phyloP scores from a whole-genome alignment of 2,888 invertebrate genomes.

The Drosophila sordidula region DNA sequence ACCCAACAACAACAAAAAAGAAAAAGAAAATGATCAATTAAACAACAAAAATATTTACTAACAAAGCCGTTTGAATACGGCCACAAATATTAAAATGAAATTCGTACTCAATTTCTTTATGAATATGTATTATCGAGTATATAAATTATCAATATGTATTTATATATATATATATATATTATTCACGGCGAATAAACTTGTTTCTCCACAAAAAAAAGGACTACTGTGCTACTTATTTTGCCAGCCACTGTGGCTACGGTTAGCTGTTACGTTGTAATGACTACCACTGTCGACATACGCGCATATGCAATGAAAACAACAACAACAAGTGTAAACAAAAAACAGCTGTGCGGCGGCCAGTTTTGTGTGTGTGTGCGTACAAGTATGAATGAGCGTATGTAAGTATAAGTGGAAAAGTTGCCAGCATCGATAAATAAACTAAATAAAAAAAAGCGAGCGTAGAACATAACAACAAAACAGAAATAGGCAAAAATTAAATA shows the following conservation, averaged over 20 bases:
- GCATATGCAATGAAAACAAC: slow-evolving; percentile 2
- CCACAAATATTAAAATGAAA: slow-evolving; percentile 43
- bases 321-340: slow-evolving; percentile 42
- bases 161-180: slow-evolving; percentile 58
- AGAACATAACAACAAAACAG: slow-evolving; percentile 52
- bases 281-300: slow-evolving; percentile 5
- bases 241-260: slow-evolving; percentile 3
- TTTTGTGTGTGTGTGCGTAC: not conserved
- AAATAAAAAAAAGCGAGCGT: slow-evolving; percentile 37
- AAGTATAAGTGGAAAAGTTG: slow-evolving; percentile 42
- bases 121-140: slow-evolving; percentile 68
- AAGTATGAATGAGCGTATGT: slow-evolving; percentile 14
- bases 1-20: slow-evolving; percentile 48
- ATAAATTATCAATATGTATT: slow-evolving; percentile 61
- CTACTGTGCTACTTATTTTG: slow-evolving; percentile 28
- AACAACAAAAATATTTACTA: slow-evolving; percentile 57
- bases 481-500: slow-evolving; percentile 34
- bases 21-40: slow-evolving; percentile 54
- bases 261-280: not conserved
- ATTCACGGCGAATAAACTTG: slow-evolving; percentile 58
- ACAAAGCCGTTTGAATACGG: slow-evolving; percentile 50
- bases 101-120: slow-evolving; percentile 72
- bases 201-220: slow-evolving; percentile 35
- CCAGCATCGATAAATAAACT: slow-evolving; percentile 47
- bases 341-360: slow-evolving; percentile 38